Conservation (phyloP, 2,113 vertebrate genomes). For the Synchiropus splendidus region DNA sequence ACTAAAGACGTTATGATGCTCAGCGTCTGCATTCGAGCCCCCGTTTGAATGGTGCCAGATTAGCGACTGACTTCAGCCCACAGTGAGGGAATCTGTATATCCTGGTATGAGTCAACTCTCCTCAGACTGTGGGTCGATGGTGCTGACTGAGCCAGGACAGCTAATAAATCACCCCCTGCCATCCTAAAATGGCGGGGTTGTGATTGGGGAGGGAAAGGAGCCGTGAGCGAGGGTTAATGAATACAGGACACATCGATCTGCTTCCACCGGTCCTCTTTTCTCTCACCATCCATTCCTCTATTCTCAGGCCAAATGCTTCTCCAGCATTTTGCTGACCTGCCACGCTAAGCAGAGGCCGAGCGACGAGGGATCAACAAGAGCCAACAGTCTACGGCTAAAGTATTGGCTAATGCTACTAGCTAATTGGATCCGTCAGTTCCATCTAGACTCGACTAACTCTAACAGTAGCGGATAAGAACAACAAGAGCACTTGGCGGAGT, state of each 20-base stretch:
- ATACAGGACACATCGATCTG: conserved; percentile 64
- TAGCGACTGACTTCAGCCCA: conserved; percentile 33
- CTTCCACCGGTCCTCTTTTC: conserved; percentile 41
- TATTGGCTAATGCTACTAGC: conserved; percentile 35
- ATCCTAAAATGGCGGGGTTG: conserved; percentile 54
- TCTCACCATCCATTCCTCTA: conserved; percentile 33
- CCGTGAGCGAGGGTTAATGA: conserved; percentile 66
- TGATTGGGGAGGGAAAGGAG: conserved; percentile 59
- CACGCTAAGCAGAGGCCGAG: conserved; percentile 49
- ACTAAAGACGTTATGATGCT: conserved; percentile 1
- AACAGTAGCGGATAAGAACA: conserved; percentile 13
- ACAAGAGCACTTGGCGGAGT: too few relatives aligned
- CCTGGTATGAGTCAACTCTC: conserved; percentile 60
- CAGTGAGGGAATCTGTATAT: conserved; percentile 50
- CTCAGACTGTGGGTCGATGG: conserved; percentile 58
- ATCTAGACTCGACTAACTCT: conserved; percentile 1
- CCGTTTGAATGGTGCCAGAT: conserved; percentile 25
- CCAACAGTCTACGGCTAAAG: conserved; percentile 11
- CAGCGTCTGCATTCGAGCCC: conserved; percentile 8
- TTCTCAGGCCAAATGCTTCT: conserved; percentile 59
- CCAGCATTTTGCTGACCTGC: conserved; percentile 62
- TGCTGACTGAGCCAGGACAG: conserved; percentile 65
- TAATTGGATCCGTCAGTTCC: conserved; percentile 34
- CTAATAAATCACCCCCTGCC: conserved; percentile 68
- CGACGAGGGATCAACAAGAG: conserved; percentile 22